Conservation (phyloP, 2,113 vertebrate species). For the Zosterops borbonicus region DNA sequence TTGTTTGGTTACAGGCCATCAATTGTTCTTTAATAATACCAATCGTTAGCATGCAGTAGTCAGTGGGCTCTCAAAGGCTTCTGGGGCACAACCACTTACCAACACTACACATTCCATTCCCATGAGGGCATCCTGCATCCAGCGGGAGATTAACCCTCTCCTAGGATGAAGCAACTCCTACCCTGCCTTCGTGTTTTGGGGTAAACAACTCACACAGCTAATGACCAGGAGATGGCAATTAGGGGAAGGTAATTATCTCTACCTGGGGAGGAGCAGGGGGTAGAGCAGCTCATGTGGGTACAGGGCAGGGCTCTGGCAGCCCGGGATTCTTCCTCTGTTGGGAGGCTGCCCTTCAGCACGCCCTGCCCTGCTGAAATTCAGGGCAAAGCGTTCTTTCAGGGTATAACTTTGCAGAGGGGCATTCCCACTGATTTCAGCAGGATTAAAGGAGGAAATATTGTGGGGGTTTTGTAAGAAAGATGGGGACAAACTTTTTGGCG, state of each 20-base stretch:
- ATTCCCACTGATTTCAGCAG: neutral
- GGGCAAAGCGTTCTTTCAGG: neutral
- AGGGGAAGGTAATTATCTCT: neutral
- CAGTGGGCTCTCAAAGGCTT: slow-evolving; percentile 65
- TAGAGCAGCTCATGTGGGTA: accelerated
- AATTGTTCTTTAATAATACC: slow-evolving; percentile 84
- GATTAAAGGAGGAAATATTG: neutral
- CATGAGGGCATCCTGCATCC: slow-evolving; percentile 77
- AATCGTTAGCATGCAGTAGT: slow-evolving; percentile 82
- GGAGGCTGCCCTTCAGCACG: neutral
- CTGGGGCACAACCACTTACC: slow-evolving; percentile 84
- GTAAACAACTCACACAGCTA: slow-evolving; percentile 34
- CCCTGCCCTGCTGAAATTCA: neutral
- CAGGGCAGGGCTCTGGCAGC: neutral
- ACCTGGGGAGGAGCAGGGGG: neutral
- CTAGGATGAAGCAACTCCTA: slow-evolving; percentile 34
- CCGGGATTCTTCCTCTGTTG: accelerated
- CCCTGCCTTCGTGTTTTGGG: neutral
- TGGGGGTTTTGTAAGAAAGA: neutral
- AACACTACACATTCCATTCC: slow-evolving; percentile 90
- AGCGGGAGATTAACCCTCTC: slow-evolving; percentile 76
- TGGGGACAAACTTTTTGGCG: neutral
- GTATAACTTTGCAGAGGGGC: neutral
- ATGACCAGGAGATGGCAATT: neutral
- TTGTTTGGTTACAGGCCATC: slow-evolving; percentile 84